phyloP scores from a whole-genome alignment of 2,113 vertebrate genomes.

The Tor tambroides region DNA sequence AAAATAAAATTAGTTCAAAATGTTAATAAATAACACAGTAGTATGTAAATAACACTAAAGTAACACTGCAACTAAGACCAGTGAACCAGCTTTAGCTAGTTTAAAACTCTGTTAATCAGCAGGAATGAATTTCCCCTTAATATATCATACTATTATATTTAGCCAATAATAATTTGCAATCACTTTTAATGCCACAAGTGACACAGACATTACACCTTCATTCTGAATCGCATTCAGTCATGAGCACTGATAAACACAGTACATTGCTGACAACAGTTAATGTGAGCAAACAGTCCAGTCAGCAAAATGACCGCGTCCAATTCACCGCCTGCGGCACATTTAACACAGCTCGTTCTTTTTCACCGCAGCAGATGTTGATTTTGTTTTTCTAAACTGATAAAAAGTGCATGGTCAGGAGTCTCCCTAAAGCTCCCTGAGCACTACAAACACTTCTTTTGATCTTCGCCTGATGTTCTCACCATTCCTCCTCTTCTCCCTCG shows the following conservation, averaged over 20 bases:
- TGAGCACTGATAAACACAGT: conserved; percentile 8
- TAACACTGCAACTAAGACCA: background rate
- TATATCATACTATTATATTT: background rate
- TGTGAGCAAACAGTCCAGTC: conserved; percentile 35
- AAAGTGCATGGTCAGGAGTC: conserved; percentile 59
- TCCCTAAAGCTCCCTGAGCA: conserved; percentile 23
- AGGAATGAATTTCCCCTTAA: background rate
- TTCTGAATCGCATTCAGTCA: background rate
- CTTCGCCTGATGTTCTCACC: conserved; percentile 58
- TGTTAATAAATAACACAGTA: background rate
- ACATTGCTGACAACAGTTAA: conserved; percentile 36
- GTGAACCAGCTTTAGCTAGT: background rate
- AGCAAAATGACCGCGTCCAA: conserved; percentile 41
- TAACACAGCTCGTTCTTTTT: conserved; percentile 53
- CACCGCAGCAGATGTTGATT: conserved; percentile 54
- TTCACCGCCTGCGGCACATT: conserved; percentile 38
- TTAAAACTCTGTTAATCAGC: background rate
- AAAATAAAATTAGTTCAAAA: background rate
- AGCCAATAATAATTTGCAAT: background rate
- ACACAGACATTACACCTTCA: background rate
- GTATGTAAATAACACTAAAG: background rate
- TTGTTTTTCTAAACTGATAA: conserved; percentile 54
- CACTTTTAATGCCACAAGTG: background rate
- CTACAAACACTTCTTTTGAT: conserved; percentile 56
- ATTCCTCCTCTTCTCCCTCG: conserved; percentile 40